These are phyloP conservation scores for Apostichopus californicus DNA, from an alignment of 35 echinoderm and acorn worm genomes.

Conservation along the genomic window DNA sequence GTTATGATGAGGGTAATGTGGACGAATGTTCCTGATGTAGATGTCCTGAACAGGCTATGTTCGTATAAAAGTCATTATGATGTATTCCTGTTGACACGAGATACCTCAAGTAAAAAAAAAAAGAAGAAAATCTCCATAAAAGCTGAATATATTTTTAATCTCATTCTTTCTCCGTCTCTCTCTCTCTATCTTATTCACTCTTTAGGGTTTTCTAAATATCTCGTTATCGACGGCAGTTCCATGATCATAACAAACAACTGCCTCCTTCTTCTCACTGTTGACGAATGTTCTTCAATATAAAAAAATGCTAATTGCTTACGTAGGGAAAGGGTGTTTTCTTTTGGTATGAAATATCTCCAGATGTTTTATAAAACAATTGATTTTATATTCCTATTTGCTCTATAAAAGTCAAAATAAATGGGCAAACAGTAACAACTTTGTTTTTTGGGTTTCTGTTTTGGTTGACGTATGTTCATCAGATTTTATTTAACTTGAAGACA, in stretches of 20 bases:
- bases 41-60: no score
- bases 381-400: constrained; percentile 16
- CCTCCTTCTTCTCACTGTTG: not conserved
- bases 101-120: not conserved
- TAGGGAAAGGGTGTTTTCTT: not conserved
- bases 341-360: not conserved
- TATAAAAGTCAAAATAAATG: not conserved
- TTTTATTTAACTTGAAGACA: no score
- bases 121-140: not conserved
- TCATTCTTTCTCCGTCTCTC: not conserved
- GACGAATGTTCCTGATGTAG: no score
- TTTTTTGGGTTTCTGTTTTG: no score
- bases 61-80: not conserved
- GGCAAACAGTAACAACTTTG: not conserved
- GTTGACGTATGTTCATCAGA: no score
- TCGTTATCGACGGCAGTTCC: not conserved
- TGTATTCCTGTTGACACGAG: not conserved
- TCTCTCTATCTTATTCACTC: not conserved
- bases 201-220: not conserved
- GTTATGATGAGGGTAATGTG: no score
- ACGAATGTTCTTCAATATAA: not conserved
- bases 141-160: not conserved
- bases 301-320: not conserved
- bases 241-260: no score
- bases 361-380: constrained; percentile 21